Base-by-base conservation (phyloP, 2,888 invertebrate genomes). In the Alentia gelatinosa region DNA sequence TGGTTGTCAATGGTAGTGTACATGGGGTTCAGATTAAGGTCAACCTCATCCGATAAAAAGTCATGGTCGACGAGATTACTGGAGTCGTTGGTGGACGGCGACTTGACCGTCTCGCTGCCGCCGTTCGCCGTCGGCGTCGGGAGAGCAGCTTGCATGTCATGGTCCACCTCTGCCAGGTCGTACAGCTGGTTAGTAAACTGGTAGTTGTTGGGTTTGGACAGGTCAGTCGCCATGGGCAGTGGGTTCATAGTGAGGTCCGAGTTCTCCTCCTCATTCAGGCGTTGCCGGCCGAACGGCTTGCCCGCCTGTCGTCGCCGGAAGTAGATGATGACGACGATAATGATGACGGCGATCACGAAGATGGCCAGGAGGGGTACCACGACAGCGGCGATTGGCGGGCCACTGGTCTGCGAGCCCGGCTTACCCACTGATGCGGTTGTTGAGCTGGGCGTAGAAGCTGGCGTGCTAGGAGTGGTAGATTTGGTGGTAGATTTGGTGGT, bases 171-270 rank as follows among this genome's bases (percentile, higher is more conserved):
- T 23, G 86, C 1, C 30, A 86, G 47, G 19, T 47, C 86, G 30
- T 86, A 86, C 42, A 86, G 86, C 47, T 47, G 42, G 50, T 86
- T 86, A 26, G 42, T 47, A n/a, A 86, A 86, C 5, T 86, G 86
- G 30, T 47, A 47, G 33, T 86, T 86, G 42, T 86, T 50, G 33
- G 42, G 26, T 19, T 50, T 86, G 30, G 86, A 1, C 7, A 47
- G 26, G 30, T 86, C 86, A 26, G 33, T 30, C 4, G 86, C 15
- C 4, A 86, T 33, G 15, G 86, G 86, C 9, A 33, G 1, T 1
- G 86, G 15, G 42, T 47, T 26, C 9, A 50, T 42, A 30, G 42
- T 47, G 26, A 47, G 9, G 30, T 86, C 50, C 15, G 26, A 12
- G 50, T n/a, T 86, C 7, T 30, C 33, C 42, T 86, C 86, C 7